Conservation (phyloP, 2,888 invertebrate genomes). For the Lepas anatifera region DNA sequence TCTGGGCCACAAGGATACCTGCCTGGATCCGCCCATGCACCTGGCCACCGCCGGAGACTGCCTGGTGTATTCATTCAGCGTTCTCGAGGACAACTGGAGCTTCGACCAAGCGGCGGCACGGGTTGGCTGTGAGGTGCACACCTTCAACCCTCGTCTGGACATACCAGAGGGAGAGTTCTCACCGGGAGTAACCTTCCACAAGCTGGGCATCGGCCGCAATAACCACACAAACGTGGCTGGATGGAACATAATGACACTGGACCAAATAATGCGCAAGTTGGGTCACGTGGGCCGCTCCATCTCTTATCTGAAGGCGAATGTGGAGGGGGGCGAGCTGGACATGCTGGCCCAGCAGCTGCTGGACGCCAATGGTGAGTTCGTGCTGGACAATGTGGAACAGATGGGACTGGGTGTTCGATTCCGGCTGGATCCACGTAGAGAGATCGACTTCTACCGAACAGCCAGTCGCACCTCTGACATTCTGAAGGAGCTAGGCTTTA, state of each 20-base stretch:
- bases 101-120: slow-evolving; percentile 23
- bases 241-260: not conserved
- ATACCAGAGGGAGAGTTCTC: not conserved
- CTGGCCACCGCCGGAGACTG: not conserved
- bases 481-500: not conserved
- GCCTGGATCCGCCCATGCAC: not conserved
- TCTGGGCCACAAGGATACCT: not conserved
- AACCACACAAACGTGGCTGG: not conserved
- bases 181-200: not conserved
- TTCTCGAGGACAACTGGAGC: slow-evolving; percentile 24
- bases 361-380: not conserved
- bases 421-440: not conserved
- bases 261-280: not conserved
- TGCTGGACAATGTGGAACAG: not conserved
- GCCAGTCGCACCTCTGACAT: not conserved
- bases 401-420: not conserved
- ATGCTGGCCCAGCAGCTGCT: slow-evolving; percentile 16
- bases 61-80: slow-evolving; percentile 19
- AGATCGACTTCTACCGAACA: not conserved
- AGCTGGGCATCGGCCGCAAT: not conserved
- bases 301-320: slow-evolving; percentile 32
- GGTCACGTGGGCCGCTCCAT: slow-evolving; percentile 28
- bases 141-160: slow-evolving; percentile 30
- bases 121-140: slow-evolving; percentile 31
- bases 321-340: slow-evolving; percentile 33